A percentile compares a stretch with the other conserved stretches of the same genome.
These are phyloP conservation scores for Brachionus rotundiformis DNA, from an alignment of 1,140 invertebrate species.

Conservation along the genomic window DNA sequence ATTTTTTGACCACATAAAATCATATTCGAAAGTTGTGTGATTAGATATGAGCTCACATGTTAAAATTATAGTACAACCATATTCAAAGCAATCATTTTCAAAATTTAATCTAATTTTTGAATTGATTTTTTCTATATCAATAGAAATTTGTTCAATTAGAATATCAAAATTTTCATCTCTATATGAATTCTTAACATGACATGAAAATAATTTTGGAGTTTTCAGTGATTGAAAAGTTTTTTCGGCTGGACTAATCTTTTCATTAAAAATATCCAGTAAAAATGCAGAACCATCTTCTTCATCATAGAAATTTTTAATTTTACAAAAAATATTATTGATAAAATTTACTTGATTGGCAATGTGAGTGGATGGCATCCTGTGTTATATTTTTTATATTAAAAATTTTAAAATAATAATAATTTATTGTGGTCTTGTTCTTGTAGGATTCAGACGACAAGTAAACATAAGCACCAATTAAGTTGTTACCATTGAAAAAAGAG, in stretches of 20 bases:
- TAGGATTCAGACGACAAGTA: not conserved
- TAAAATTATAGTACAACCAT: not conserved
- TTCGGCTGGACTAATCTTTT: not conserved
- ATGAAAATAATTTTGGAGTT: not conserved
- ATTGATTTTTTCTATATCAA: not conserved
- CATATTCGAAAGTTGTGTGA: not conserved
- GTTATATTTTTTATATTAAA: not conserved
- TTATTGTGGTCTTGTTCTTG: not conserved
- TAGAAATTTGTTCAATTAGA: not conserved
- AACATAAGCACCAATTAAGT: not conserved
- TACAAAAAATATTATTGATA: no score
- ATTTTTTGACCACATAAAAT: not conserved
- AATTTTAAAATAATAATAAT: not conserved
- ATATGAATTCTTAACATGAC: not conserved
- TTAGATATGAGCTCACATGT: not conserved
- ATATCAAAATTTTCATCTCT: not conserved
- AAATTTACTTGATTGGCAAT: not conserved
- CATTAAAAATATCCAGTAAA: not conserved
- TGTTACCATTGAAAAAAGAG: not conserved
- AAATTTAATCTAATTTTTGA: not conserved
- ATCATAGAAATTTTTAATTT: no score
- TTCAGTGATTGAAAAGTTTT: not conserved
- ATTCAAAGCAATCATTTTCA: not conserved
- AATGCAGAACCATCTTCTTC: not conserved
- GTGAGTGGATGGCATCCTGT: not conserved